phyloP scores from a whole-genome alignment of 2,113 vertebrate species.

The Verasper variegatus region DNA sequence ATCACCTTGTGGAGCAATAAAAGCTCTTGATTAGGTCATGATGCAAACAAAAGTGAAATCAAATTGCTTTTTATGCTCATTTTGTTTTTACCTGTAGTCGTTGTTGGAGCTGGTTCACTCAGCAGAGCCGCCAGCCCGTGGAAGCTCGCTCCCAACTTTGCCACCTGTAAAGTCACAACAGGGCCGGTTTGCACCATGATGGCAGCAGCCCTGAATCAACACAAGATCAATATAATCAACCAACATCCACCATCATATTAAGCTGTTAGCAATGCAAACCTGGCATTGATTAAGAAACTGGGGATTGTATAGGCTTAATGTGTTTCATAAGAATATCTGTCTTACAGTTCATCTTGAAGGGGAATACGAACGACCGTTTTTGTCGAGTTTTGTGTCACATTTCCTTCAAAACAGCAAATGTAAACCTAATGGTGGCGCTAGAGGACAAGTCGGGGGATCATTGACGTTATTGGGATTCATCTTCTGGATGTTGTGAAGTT shows the following conservation, averaged over 20 bases:
- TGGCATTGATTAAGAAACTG: too few species aligned
- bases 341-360: too few species aligned
- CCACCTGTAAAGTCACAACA: slow-evolving; percentile 90
- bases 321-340: too few species aligned
- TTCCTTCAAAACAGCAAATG: too few species aligned
- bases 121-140: slow-evolving; percentile 89
- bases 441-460: too few species aligned
- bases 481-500: slow-evolving; percentile 18
- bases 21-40: not conserved
- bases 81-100: slow-evolving; percentile 80
- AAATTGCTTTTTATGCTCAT: not conserved
- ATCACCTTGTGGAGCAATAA: slow-evolving; percentile 68
- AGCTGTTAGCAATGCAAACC: too few species aligned
- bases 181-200: slow-evolving; percentile 92
- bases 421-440: too few species aligned
- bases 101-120: slow-evolving; percentile 83
- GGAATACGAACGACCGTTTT: too few species aligned
- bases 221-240: not conserved
- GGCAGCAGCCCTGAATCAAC: slow-evolving; percentile 88
- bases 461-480: not conserved
- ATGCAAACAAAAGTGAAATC: not conserved
- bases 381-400: too few species aligned
- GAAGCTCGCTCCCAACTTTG: slow-evolving; percentile 90
- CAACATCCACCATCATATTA: not conserved
- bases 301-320: too few species aligned